Conservation (phyloP, 2,888 invertebrate species). For the Amphimallon solstitiale region DNA sequence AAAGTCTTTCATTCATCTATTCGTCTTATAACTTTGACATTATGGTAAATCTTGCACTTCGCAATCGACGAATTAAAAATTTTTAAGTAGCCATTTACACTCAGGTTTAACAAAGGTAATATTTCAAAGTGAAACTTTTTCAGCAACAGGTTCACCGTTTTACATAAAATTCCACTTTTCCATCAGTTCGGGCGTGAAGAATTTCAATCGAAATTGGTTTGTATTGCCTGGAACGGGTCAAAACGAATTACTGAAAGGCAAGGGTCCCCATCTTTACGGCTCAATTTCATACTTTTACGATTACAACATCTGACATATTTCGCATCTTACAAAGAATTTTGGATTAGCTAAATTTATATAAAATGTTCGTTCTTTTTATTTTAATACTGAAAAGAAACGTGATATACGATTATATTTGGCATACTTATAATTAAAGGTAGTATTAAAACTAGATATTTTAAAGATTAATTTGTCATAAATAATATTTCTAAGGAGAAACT, state of each 20-base stretch:
- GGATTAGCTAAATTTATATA: neutral
- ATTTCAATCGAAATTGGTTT: conserved; percentile 10
- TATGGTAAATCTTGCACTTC: too few species aligned
- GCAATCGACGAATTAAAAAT: too few species aligned
- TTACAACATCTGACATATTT: neutral
- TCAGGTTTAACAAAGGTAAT: neutral
- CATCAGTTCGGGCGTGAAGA: neutral
- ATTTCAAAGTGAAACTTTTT: neutral
- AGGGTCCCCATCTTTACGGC: neutral
- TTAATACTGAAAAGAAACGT: too few species aligned
- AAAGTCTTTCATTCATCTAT: too few species aligned
- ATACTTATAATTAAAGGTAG: too few species aligned
- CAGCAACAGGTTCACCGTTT: conserved; percentile 2
- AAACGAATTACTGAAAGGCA: conserved; percentile 10
- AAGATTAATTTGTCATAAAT: too few species aligned
- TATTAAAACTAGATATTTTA: too few species aligned
- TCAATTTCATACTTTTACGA: conserved; percentile 5
- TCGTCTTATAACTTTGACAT: too few species aligned
- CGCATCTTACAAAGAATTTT: neutral
- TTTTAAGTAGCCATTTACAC: too few species aligned
- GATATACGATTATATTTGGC: too few species aligned
- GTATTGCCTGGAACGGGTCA: neutral
- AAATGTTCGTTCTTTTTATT: too few species aligned
- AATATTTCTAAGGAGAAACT: too few species aligned
- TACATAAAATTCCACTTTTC: conserved; percentile 7